Evolutionary conservation across 2,113 vertebrate genomes (phyloP), one percentile per base, ranked within the genome.

Genomic region (Equus przewalskii): DNA sequence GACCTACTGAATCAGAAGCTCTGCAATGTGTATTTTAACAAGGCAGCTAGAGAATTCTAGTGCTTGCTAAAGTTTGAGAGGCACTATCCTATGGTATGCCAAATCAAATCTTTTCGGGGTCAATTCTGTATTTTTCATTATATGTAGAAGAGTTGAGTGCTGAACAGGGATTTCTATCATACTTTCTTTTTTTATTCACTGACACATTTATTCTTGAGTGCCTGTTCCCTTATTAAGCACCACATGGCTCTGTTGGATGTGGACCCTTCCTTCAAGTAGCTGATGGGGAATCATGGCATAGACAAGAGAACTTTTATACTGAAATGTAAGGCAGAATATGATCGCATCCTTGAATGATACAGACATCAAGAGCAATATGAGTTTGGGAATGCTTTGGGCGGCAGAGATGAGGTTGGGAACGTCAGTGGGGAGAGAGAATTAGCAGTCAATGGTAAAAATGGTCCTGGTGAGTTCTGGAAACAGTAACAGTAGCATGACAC

Each of bases 231-330:
- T 2, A 3, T 69, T 14, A 22, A 72, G 67, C 16, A 56, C 41
- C 41, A 4, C 0, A 1, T n/a, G 28, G 79, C 26, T 18, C 2
- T 26, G 26, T 8, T n/a, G 7, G 36, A 28, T 5, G 22, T 44
- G 49, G 14, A 36, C 18, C 15, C 18, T 91, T 88, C 33, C 36
- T 82, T 89, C 33, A 49, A 24, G 44, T n/a, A 82, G 24, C 3
- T 51, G 10, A 24, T 3, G 49, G 75, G 12, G 51, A 64, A 58
- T 11, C 56, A 26, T 0, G 15, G 33, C 44, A 18, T 1, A 36
- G 85, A 84, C 14, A 51, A 5, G 28, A 16, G n/a, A 26, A 46
- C 13, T n/a, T 49, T 58, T 33, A 1, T 62, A 28, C 2, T 24
- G 64, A 60, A 33, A 78, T 7, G 15, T 7, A 33, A 81, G 79